Evolutionary conservation across 2,888 invertebrate genomes (phyloP), one percentile per base, ranked within the genome.

Genomic region (Xestia c-nigrum): DNA sequence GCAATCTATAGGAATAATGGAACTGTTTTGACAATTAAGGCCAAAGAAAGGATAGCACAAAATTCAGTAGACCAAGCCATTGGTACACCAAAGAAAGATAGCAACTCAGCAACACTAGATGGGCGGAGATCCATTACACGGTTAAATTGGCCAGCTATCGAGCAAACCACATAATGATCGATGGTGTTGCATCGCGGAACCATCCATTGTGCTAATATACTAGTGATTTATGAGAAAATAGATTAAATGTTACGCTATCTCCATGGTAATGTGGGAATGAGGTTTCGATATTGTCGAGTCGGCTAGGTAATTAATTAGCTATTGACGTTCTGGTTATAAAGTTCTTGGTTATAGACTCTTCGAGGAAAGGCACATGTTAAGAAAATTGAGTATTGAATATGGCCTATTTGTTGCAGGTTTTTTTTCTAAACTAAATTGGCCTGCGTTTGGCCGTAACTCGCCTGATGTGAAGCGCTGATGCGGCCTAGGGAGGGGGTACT

Each of bases 171-270:
- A 67, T 69, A 38, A 74, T 87, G 80, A 86, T 78, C 73, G 76
- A 86, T 86, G 85, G 65, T 75, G 67, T 40, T 77, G 74, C 80
- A 88, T 75, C 85, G 79, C 72, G 64, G 75, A 78, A 78, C 84
- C 79, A 86, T 83, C 84, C 69, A 86, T 84, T 83, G 84, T 74
- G 83, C 84, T 84, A 84, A 84, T 86, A 86, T 72, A n/a, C 69
- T 21, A 38, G 77, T 86, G 81, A 86, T 86, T 88, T 88, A 86
- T 88, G 81, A n/a, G 72, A 76, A 86, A 81, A 88, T 88, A 74
- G 72, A 86, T 86, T 88, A 88, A 79, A 84, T 81, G 76, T 69
- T 86, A 76, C 61, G 46, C 74, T 81, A 80, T 67, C 55, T 65
- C 31, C 61, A 46, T 46, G 73, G 47, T 72, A 55, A 83, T 72